Base-by-base conservation (phyloP, 1,140 invertebrate genomes). In the Psilanteris sp. region DNA sequence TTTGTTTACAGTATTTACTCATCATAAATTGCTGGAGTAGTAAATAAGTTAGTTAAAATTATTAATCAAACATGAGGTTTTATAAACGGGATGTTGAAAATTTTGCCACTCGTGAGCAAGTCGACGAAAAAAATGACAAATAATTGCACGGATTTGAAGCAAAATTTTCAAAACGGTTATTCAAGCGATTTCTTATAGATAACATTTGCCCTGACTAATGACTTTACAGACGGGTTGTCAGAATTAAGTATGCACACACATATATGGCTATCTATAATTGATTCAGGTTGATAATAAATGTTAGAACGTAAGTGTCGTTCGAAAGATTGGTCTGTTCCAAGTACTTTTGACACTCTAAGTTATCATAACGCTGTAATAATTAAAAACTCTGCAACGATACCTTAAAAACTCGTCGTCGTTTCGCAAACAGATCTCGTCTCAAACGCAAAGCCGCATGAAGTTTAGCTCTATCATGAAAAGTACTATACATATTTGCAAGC, bases 401-500 rank as follows among this genome's bases (percentile, higher is more conserved):
- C 72, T 76, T 57, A 27, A 68, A 48, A 48, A 18, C 37, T 55
- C 31, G 55, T 55, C 24, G 55, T 55, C 50, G 57, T 68, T 62
- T 74, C 71, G 62, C 62, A 61, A 61, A 55, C 44, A 54, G 39
- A 62, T 68, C 62, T 57, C 48, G 41, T 70, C 41, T 70, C 50
- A 68, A 76, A 76, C 72, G 55, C 72, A 76, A 76, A 75, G 72
- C 72, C 71, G 71, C 71, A 67, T 44, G 31, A 68, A 37, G 62
- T 67, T 74, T 41, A 68, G 62, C 72, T 75, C 72, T 76, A 76
- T 70, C 50, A 57, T 70, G 44, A 68, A 77, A 59, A 68, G 44
- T 70, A 78, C 70, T 74, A 73, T 68, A 79, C 61, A 71, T 67
- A 84, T 77, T 84, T 77, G 80, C 84, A 84, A 85, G 84, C 83